Conservation (phyloP, 2,113 vertebrate genomes). For the Balaenoptera acutorostrata region DNA sequence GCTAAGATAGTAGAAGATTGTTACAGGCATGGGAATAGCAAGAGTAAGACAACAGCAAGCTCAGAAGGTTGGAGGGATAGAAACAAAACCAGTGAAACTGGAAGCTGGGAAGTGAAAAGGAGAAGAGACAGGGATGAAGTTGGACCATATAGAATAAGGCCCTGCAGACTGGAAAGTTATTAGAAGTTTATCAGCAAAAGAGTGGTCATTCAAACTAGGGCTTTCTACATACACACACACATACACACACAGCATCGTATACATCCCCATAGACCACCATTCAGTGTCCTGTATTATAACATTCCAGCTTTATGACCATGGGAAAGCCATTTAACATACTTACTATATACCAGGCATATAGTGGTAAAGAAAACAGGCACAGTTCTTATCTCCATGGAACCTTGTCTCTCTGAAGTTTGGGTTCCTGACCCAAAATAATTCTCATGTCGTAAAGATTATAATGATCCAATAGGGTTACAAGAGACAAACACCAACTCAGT, state of each 20-base stretch:
- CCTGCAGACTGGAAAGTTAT: not conserved
- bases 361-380: not conserved
- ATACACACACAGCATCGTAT: not conserved
- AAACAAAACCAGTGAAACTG: not conserved
- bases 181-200: not conserved
- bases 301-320: not conserved
- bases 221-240: not conserved
- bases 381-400: not conserved
- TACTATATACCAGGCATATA: not conserved
- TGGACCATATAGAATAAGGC: not conserved
- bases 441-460: not conserved
- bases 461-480: not conserved
- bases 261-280: not conserved
- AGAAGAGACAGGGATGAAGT: not conserved
- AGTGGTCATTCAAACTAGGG: not conserved
- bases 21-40: not conserved
- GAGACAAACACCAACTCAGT: not conserved
- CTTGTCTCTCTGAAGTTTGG: not conserved
- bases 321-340: not conserved
- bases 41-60: not conserved
- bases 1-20: not conserved
- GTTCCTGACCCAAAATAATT: not conserved
- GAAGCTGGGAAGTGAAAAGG: not conserved
- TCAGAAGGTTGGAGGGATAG: not conserved
- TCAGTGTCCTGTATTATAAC: not conserved